Base-by-base conservation (phyloP, 2,113 vertebrate species). In the Chitala chitala region DNA sequence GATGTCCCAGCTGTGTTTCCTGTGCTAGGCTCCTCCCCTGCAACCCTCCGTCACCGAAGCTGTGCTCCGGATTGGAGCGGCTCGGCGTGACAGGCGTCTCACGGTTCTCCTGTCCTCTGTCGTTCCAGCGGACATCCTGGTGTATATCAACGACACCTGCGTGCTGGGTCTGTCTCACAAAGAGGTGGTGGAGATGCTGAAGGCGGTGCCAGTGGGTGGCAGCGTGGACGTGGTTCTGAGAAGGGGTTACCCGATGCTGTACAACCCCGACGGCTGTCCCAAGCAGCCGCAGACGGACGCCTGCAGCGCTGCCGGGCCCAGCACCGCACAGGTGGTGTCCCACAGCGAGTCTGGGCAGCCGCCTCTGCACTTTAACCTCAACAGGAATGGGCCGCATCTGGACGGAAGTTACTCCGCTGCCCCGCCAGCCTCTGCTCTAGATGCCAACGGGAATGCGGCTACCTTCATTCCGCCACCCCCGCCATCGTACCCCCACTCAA, bases 211-310 rank as follows among this genome's bases (percentile, higher is more conserved):
- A 3, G 85, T 85, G 76, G 88, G 90, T 54, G 88, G 87, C 78
- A 88, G 83, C 0, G 90, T 92, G 80, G 89, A 92, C 5, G 82
- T 92, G 1, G 90, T 89, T 74, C 82, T 92, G 1, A 82, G 88
- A 5, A 78, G 91, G 73, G 91, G 90, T 1, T 92, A 92, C 69
- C 91, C 91, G 20, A 89, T 92, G 90, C 88, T 92, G 61, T 92
- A 92, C 83, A 92, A 89, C 78, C 86, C 86, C 0, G 88, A 92
- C 36, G 91, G 90, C n/a, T 84, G 84, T 44, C 89, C 86, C 76
- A 91, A 91, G 74, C 87, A 83, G 73, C 75, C 79, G 53, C 71
- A 84, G 2, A 73, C 86, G 40, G 82, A 85, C 74, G 66, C 53
- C 2, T n/a, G 46, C 46, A 29, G 53, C 5, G 12, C 68, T 26